A percentile compares a stretch with the other conserved stretches of the same genome.
Conservation (phyloP, 1,140 invertebrate species). For the Achatina immaculata region DNA sequence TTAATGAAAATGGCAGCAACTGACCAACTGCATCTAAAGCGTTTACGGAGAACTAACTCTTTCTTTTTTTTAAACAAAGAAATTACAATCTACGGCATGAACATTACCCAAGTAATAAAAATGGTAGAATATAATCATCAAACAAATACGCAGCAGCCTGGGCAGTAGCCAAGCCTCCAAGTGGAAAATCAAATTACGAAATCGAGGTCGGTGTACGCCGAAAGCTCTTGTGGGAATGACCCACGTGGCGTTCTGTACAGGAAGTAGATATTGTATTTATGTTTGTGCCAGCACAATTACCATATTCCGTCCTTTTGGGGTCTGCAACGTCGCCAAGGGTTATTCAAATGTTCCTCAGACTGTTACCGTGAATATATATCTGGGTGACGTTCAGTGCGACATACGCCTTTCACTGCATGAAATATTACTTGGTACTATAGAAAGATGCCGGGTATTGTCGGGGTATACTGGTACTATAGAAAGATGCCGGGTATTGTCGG, state of each 20-base stretch:
- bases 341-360: background rate
- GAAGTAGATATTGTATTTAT: background rate
- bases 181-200: conserved; percentile 6
- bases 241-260: background rate
- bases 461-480: no score
- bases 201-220: background rate
- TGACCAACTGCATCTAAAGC: no score
- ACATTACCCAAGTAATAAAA: no score
- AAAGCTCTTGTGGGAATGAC: background rate
- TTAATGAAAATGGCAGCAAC: no score
- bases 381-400: no score
- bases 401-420: no score
- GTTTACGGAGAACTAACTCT: no score
- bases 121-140: background rate
- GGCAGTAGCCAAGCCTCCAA: background rate
- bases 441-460: no score
- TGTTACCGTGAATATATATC: background rate
- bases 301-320: background rate
- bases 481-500: no score
- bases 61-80: no score
- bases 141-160: background rate
- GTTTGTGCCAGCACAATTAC: background rate
- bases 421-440: no score
- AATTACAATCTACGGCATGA: no score
- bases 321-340: background rate